A percentile compares a stretch with the other conserved stretches of the same genome.
phyloP scores from a whole-genome alignment of 2,888 invertebrate species.

The Steromphala cineraria region DNA sequence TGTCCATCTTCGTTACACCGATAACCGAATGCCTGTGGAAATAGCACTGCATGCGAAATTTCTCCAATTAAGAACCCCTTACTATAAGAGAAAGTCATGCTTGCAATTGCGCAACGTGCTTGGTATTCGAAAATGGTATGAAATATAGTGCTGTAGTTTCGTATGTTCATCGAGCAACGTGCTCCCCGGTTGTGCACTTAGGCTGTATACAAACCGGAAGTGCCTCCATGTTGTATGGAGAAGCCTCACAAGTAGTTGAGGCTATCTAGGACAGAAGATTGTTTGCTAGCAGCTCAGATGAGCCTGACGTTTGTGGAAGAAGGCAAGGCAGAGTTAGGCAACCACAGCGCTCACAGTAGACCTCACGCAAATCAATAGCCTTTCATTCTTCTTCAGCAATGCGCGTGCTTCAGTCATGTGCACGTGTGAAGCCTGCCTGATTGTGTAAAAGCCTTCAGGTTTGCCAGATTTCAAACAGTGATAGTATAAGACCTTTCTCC shows the following conservation, averaged over 20 bases:
- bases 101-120: not conserved
- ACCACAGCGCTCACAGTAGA: too few species aligned
- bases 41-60: too few species aligned
- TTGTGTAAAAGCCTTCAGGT: not conserved
- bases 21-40: too few species aligned
- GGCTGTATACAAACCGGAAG: not conserved
- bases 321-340: too few species aligned
- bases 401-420: not conserved
- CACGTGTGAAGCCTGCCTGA: constrained; percentile 1
- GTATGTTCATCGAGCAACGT: not conserved
- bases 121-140: not conserved
- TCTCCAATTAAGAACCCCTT: not conserved
- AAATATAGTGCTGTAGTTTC: not conserved
- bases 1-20: too few species aligned
- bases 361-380: too few species aligned
- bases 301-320: too few species aligned
- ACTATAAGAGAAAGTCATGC: not conserved
- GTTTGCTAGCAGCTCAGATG: too few species aligned
- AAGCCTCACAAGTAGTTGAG: not conserved
- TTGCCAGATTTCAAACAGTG: constrained; percentile 4
- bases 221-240: not conserved
- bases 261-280: too few species aligned
- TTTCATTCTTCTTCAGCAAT: too few species aligned
- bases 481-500: not conserved
- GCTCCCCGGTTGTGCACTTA: too few species aligned